These are phyloP conservation scores for Neodiprion pinetum DNA, from an alignment of 1,140 invertebrate genomes.

Conservation along the genomic window DNA sequence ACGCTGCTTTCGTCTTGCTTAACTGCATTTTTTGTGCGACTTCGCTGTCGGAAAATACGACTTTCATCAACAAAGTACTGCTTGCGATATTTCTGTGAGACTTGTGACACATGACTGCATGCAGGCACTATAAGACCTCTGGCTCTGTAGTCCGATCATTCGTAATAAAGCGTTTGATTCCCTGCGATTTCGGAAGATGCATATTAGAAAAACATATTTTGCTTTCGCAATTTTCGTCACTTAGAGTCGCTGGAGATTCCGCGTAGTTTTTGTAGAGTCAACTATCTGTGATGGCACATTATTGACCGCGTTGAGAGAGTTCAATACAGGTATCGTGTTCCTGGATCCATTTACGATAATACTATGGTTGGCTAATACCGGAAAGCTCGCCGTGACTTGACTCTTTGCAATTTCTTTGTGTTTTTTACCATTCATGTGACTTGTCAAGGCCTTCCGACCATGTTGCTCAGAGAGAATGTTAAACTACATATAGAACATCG, in stretches of 20 bases:
- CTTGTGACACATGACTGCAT: conserved; percentile 12
- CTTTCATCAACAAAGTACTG: conserved; percentile 9
- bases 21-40: conserved; percentile 31
- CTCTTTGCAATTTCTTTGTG: not conserved
- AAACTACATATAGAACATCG: not conserved
- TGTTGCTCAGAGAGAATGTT: conserved; percentile 13
- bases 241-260: conserved; percentile 2
- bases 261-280: not conserved
- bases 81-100: conserved; percentile 12
- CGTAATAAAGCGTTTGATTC: conserved; percentile 8
- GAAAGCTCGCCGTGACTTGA: conserved; percentile 12
- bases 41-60: conserved; percentile 27
- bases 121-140: conserved; percentile 17
- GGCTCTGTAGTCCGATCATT: conserved; percentile 1
- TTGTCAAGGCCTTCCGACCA: conserved; percentile 8
- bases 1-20: conserved; percentile 30
- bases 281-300: no score
- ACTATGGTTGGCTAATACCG: conserved; percentile 10
- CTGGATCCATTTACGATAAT: conserved; percentile 8
- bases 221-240: conserved; percentile 14
- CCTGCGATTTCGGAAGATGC: conserved; percentile 6
- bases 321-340: not conserved
- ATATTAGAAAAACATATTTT: conserved; percentile 10
- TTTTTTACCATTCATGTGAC: conserved; percentile 14
- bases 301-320: not conserved